Evolutionary conservation across 2,113 vertebrate species (phyloP), one percentile per base, ranked within the genome.

Genomic region (Antechinus stuartii): DNA sequence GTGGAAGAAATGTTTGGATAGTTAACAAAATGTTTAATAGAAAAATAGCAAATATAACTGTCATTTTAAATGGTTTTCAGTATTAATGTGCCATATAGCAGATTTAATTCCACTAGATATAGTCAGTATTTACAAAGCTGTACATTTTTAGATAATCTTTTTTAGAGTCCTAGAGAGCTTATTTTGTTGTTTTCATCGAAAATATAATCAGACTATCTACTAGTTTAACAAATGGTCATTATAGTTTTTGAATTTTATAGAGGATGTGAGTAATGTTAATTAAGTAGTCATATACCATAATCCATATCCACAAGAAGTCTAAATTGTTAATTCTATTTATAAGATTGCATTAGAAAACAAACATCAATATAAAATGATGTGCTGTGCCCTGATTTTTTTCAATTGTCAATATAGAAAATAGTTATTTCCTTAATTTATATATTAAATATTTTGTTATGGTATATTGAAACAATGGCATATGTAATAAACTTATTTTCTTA

Each of bases 231-330:
- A 97, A 25, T 46, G 4, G 50, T 46, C 0, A 68, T 91, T 96
- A 89, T n/a, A 93, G 52, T 94, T 97, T 56, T 22, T 53, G 6
- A 91, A 42, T 96, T 84, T 55, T 93, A 27, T 96, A n/a, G 26
- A 89, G 47, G 26, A 90, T 89, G 54, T 7, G n/a, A 0, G 7
- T 96, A 53, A 49, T 93, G 22, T 2, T 90, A 94, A 25, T 53
- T 90, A 68, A 94, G 52, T 93, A 49, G 11, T 55, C 50, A 95
- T 95, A 54, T 55, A 95, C 96, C 55, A 91, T 89, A 97, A 90
- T 22, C 55, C 11, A 2, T 6, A 12, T 50, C 14, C 49, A 94
- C 8, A 84, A 42, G 10, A 27, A 91, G 90, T 56, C 30, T 93
- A 95, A 89, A 93, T 90, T 90, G 35, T 95, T 54, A 53, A 90